phyloP scores from a whole-genome alignment of 2,888 invertebrate genomes.

The Argynnis bischoffii region DNA sequence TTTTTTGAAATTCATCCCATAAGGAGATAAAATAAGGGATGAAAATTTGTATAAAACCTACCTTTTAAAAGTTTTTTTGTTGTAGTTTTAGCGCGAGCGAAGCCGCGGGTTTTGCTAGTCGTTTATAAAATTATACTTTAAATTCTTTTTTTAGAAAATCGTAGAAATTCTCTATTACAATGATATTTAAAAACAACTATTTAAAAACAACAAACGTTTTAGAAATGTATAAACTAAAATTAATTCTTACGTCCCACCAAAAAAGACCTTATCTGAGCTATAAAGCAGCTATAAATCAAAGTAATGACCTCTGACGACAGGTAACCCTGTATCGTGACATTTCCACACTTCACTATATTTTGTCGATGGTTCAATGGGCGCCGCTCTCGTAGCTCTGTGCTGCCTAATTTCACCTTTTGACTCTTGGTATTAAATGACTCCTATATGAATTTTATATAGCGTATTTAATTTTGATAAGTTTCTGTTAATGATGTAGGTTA shows the following conservation, averaged over 20 bases:
- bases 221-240: slow-evolving; percentile 24
- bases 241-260: slow-evolving; percentile 26
- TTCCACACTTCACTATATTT: slow-evolving; percentile 24
- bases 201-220: slow-evolving; percentile 10
- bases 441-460: not conserved
- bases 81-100: too few species aligned
- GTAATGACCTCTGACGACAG: slow-evolving; percentile 55
- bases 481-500: too few species aligned
- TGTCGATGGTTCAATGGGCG: slow-evolving; percentile 20
- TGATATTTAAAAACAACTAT: not conserved
- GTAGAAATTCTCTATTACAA: not conserved
- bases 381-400: slow-evolving; percentile 1
- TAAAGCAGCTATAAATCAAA: slow-evolving; percentile 55
- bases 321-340: slow-evolving; percentile 42
- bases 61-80: too few species aligned
- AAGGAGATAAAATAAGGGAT: too few species aligned
- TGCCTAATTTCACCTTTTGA: slow-evolving; percentile 22
- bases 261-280: slow-evolving; percentile 25
- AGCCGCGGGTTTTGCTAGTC: too few species aligned
- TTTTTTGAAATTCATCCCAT: too few species aligned
- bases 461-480: not conserved
- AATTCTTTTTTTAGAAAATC: too few species aligned
- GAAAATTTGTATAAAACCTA: too few species aligned
- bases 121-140: too few species aligned
- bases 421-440: slow-evolving; percentile 6